Conservation (phyloP, 2,888 invertebrate species). For the Corythucha ciliata region DNA sequence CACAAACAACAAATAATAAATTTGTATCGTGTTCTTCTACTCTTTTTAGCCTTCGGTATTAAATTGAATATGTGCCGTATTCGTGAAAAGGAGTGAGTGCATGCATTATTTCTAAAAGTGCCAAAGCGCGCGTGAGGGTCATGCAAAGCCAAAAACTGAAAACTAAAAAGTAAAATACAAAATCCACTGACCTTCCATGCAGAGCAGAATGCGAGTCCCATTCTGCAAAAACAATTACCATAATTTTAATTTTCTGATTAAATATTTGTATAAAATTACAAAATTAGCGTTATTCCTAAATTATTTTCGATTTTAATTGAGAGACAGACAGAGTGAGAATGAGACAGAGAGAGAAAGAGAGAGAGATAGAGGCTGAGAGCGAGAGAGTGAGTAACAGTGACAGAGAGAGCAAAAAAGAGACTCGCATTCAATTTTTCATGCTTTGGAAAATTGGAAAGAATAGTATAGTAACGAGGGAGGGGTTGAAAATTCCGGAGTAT, state of each 20-base stretch:
- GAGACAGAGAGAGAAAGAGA: background rate
- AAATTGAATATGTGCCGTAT: too few relatives aligned
- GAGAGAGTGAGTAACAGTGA: background rate
- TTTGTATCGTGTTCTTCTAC: too few relatives aligned
- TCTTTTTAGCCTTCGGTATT: too few relatives aligned
- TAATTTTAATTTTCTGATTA: conserved; percentile 5
- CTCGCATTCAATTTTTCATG: too few relatives aligned
- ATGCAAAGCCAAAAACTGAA: too few relatives aligned
- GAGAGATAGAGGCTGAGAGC: background rate
- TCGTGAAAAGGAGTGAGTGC: too few relatives aligned
- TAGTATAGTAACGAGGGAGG: background rate
- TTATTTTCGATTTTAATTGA: background rate
- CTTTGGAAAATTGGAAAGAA: background rate
- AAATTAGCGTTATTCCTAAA: conserved; percentile 2
- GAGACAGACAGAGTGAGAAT: background rate
- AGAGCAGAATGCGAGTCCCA: conserved; percentile 27
- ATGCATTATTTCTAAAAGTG: too few relatives aligned
- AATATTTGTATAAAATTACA: background rate
- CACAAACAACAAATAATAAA: too few relatives aligned
- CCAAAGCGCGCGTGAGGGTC: too few relatives aligned
- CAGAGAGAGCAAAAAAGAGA: too few relatives aligned
- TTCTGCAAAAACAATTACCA: conserved; percentile 26
- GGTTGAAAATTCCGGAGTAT: background rate
- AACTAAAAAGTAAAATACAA: too few relatives aligned
- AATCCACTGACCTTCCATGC: conserved; percentile 26